phyloP scores from a whole-genome alignment of 30 jellyfish, hydroid and myxozoan species.

The Mastigias papua region DNA sequence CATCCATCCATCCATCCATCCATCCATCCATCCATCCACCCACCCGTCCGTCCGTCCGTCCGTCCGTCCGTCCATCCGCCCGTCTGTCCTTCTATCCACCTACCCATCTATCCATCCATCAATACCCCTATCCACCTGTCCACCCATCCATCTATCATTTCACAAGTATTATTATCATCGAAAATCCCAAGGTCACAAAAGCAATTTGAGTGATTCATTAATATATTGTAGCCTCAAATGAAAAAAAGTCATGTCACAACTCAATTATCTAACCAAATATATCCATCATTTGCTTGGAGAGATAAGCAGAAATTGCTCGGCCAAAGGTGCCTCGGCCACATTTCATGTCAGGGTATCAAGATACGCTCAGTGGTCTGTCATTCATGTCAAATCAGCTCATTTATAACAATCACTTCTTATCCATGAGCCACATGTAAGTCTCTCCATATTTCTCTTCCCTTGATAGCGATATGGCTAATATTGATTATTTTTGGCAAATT shows the following conservation, averaged over 20 bases:
- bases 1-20: background rate
- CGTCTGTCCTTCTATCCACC: background rate
- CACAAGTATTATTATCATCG: background rate
- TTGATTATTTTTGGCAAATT: constrained; percentile 53
- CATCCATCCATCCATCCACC: background rate
- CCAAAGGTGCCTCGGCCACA: constrained; percentile 31
- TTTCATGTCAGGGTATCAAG: constrained; percentile 7
- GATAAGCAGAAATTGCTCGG: background rate
- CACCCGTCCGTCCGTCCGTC: background rate
- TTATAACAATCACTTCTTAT: constrained; percentile 10
- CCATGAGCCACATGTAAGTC: constrained; percentile 27
- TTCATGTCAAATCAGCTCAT: constrained; percentile 45
- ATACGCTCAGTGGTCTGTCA: constrained; percentile 50
- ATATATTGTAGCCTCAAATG: background rate
- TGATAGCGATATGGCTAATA: constrained; percentile 14
- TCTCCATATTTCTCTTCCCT: constrained; percentile 11
- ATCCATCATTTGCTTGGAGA: background rate
- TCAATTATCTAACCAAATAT: background rate
- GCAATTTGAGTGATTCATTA: background rate
- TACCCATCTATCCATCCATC: background rate
- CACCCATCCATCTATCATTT: background rate
- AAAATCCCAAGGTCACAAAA: constrained; percentile 1
- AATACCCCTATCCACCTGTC: background rate
- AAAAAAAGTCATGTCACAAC: background rate
- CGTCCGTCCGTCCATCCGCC: background rate